Percentiles rank a stretch among this genome's conserved stretches.
These are phyloP conservation scores for Hafferia zeledoni DNA, from an alignment of 2,797 vertebrate species.

Conservation along the genomic window DNA sequence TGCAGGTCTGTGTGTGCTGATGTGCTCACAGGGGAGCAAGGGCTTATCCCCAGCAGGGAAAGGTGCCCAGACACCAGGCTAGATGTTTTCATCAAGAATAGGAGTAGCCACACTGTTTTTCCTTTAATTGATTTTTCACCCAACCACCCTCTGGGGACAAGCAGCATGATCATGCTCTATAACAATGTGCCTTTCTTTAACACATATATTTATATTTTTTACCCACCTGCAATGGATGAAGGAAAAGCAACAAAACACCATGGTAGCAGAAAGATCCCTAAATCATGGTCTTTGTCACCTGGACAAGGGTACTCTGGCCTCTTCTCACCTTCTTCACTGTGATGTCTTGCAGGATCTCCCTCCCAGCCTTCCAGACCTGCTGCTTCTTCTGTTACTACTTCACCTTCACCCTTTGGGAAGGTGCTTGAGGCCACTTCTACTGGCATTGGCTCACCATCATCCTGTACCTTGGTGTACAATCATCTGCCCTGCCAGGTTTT, in stretches of 20 bases:
- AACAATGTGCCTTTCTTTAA: neutral
- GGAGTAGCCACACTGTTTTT: too few species aligned
- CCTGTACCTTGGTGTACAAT: neutral
- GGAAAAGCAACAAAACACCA: neutral
- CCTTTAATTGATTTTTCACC: neutral
- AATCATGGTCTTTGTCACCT: accelerated
- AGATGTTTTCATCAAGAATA: neutral
- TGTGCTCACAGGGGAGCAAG: neutral
- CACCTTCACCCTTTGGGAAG: neutral
- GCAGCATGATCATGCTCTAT: neutral
- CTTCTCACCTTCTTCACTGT: neutral
- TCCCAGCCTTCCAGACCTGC: neutral
- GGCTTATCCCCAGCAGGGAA: neutral
- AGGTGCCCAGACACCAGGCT: neutral
- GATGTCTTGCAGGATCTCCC: neutral
- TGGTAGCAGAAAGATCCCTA: neutral
- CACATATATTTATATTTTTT: accelerated
- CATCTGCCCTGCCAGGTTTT: neutral
- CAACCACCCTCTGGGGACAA: neutral
- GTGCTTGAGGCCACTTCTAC: accelerated
- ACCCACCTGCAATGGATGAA: neutral
- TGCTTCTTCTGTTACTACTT: neutral
- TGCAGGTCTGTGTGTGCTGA: neutral
- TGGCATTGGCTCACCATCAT: neutral
- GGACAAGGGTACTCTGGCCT: neutral